These are phyloP conservation scores for Danaus melanippus DNA, from an alignment of 1,140 invertebrate species.

Conservation along the genomic window DNA sequence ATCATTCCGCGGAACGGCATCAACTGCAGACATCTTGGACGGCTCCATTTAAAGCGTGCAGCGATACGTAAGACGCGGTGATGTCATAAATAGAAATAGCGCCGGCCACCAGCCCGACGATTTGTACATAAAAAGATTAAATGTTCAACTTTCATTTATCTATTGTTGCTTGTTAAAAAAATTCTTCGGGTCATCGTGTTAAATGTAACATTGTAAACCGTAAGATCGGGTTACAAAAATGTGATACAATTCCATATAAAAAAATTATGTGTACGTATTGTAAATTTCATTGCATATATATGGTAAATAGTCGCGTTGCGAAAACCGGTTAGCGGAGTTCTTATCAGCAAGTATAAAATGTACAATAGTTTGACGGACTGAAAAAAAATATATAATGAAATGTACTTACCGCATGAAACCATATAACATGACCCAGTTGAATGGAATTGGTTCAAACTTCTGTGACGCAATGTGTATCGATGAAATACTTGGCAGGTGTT, in stretches of 20 bases:
- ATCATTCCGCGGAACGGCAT: slow-evolving; percentile 66
- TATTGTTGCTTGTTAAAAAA: too few species aligned
- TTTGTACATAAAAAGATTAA: slow-evolving; percentile 20
- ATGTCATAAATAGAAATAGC: slow-evolving; percentile 73
- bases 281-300: too few species aligned
- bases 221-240: too few species aligned
- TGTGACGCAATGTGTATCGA: slow-evolving; percentile 40
- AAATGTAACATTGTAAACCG: too few species aligned
- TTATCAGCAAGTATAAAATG: slow-evolving; percentile 34
- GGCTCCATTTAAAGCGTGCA: slow-evolving; percentile 70
- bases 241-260: too few species aligned
- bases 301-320: slow-evolving; percentile 8
- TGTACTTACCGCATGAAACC: slow-evolving; percentile 43
- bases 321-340: slow-evolving; percentile 46
- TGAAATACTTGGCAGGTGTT: slow-evolving; percentile 31
- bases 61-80: slow-evolving; percentile 69
- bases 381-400: slow-evolving; percentile 1
- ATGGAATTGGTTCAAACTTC: slow-evolving; percentile 39
- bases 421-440: slow-evolving; percentile 56
- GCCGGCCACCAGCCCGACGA: slow-evolving; percentile 42
- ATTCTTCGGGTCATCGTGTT: too few species aligned
- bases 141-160: slow-evolving; percentile 9
- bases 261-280: too few species aligned
- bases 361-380: slow-evolving; percentile 13
- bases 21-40: slow-evolving; percentile 66